Base-by-base conservation (phyloP, 2,113 vertebrate genomes). In the Tragelaphus buxtoni region DNA sequence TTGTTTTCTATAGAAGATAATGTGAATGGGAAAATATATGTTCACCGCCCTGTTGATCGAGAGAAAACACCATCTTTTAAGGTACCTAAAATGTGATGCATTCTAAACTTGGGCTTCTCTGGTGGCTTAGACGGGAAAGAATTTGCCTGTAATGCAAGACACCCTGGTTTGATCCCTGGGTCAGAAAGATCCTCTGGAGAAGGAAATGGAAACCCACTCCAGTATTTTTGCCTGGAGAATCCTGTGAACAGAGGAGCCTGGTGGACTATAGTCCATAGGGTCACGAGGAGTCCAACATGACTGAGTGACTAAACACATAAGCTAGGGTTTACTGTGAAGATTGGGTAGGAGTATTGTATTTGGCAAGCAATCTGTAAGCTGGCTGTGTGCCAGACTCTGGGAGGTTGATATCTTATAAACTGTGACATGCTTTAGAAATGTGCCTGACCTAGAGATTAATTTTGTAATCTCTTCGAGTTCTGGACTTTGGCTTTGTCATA, bases 1-100 rank as follows among this genome's bases (percentile, higher is more conserved):
- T 28, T 99, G 79, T 99, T 99, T 95, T 90, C 88, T 49, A 97
- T 99, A 6, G 0, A 99, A 2, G 1, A 99, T 28, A 77, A 98
- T 12, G 0, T 0, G 0, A 95, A 18, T 0, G 99, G 99, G 10
- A 2, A 4, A 0, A 96, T 99, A 20, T 98, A 6, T 0, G 98
- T 98, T 1, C 98, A 97, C 49, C 79, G 28, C 42, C 0, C 98
- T 5, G 94, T 99, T 1, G 99, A 99, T 98, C 96, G 99, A 90
- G 99, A 99, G 90, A 4, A 3, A 6, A 81, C 96, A 0, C 1
- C 72, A 0, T 0, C 9, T 9, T 99, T 99, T 53, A 96, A 97
- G 65, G 99, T 99, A 97, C 98, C 91, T 69, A 47, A 26, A 74
- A 30, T 81, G 5, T 28, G 28, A 26, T 32, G 1, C 3, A 2